Evolutionary conservation across 2,113 vertebrate species (phyloP).

Genomic region (Steatornis caripensis): DNA sequence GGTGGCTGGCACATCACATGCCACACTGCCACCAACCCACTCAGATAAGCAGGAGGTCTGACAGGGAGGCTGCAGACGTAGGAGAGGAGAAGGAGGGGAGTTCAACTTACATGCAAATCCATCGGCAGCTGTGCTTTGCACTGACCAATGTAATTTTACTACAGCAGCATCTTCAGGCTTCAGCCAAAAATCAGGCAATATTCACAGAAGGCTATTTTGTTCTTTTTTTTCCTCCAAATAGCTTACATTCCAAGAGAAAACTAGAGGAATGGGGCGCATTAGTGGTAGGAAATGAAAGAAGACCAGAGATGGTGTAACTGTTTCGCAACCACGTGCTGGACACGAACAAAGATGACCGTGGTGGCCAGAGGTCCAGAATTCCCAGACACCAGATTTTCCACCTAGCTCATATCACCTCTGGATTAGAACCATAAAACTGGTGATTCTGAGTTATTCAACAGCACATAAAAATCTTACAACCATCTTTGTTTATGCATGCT

Average conservation of each 20-base stretch:
- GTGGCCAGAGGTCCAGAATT: not conserved
- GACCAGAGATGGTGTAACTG: not conserved
- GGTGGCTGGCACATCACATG: not conserved
- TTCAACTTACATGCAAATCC: not conserved
- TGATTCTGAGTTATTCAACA: not conserved
- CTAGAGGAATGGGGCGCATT: not conserved
- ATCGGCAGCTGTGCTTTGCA: not conserved
- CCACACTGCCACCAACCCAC: rapidly evolving
- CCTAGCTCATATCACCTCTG: not conserved
- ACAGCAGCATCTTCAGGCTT: not conserved
- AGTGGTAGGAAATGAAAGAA: not conserved
- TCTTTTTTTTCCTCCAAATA: not conserved
- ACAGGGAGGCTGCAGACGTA: not conserved
- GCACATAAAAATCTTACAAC: not conserved
- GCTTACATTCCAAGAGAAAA: not conserved
- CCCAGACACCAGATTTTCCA: not conserved
- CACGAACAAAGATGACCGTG: not conserved
- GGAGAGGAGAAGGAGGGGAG: not conserved
- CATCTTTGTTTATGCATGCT: not conserved
- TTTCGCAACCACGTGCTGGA: not conserved
- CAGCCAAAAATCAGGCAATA: not conserved
- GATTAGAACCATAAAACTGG: not conserved
- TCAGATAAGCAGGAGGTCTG: not conserved
- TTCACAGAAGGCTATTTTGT: not conserved
- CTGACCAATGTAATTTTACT: rapidly evolving